Conservation (phyloP, 2,113 vertebrate species). For the Xyliphius kryptos region DNA sequence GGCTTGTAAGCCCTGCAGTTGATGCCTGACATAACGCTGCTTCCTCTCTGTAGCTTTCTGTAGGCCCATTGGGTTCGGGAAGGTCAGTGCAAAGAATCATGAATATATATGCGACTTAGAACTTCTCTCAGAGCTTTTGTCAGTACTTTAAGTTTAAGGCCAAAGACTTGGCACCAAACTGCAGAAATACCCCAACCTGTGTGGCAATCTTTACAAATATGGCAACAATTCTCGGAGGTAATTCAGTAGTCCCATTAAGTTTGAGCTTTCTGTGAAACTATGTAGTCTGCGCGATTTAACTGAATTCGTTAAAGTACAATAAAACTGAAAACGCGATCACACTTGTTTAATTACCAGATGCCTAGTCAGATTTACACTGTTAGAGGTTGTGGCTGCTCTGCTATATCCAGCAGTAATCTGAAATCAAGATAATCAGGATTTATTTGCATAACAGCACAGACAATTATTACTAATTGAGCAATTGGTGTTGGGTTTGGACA, state of each 20-base stretch:
- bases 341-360: slow-evolving; percentile 18
- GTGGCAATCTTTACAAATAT: background rate
- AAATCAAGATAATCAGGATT: slow-evolving; percentile 34
- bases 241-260: slow-evolving; percentile 11
- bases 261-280: slow-evolving; percentile 15
- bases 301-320: slow-evolving; percentile 26
- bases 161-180: background rate
- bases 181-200: too few relatives aligned
- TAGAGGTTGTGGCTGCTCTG: slow-evolving; percentile 1
- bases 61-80: background rate
- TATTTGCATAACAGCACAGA: slow-evolving; percentile 30
- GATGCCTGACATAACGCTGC: background rate
- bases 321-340: slow-evolving; percentile 14
- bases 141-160: background rate
- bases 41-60: background rate
- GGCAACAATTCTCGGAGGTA: slow-evolving; percentile 5
- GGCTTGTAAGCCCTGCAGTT: background rate
- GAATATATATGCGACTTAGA: slow-evolving; percentile 11
- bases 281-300: slow-evolving; percentile 14
- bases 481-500: slow-evolving; percentile 28
- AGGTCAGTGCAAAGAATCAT: slow-evolving; percentile 9
- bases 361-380: slow-evolving; percentile 25
- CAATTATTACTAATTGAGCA: slow-evolving; percentile 33
- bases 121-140: slow-evolving; percentile 4
- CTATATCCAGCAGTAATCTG: slow-evolving; percentile 28